Evolutionary conservation across 2,888 invertebrate species (phyloP), one percentile per base, ranked within the genome.

Genomic region (Arctia plantaginis): DNA sequence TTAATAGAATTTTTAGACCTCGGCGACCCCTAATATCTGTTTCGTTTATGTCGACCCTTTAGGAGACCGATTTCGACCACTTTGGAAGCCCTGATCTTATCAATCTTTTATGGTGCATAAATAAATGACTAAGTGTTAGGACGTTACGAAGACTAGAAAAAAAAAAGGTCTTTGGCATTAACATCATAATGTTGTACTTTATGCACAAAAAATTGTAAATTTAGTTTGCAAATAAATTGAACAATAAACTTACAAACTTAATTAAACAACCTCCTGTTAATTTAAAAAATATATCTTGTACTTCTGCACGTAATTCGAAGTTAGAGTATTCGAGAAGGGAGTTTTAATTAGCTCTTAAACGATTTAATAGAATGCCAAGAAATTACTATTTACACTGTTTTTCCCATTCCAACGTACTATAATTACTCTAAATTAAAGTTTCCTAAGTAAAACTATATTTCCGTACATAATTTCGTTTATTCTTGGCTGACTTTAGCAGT

Each of bases 351-450:
- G 51, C 51, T 51, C 10, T 23, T 51, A 51, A 20, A 51, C 23
- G 51, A 23, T 51, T 51, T 51, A 51, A 10, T 51, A 51, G 72
- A 74, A 81, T 83, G 23, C 23, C 51, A 51, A 13, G n/a, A 27
- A 59, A 59, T 59, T 12, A n/a, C 27, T 27, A 1, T 27, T 13
- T 13, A 27, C 13, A 27, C 27, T 13, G 13, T 59, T 59, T 41
- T 51, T 10, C 51, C 2, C 27, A 59, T 59, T n/a, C 27, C 27
- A 59, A 27, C 0, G n/a, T 3, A 55, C 23, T n/a, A n/a, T n/a
- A 47, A n/a, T 13, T 59, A 27, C 55, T 13, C 3, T 27, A n/a
- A 59, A n/a, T n/a, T 3, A 27, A 2, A n/a, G 10, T n/a, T 55
- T 12, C 12, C 55, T n/a, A n/a, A n/a, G n/a, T 27, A 59, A 27